A percentile compares a stretch with the other conserved stretches of the same genome.
Evolutionary conservation across 2,113 vertebrate genomes (phyloP).

Genomic region (Notechis scutatus): DNA sequence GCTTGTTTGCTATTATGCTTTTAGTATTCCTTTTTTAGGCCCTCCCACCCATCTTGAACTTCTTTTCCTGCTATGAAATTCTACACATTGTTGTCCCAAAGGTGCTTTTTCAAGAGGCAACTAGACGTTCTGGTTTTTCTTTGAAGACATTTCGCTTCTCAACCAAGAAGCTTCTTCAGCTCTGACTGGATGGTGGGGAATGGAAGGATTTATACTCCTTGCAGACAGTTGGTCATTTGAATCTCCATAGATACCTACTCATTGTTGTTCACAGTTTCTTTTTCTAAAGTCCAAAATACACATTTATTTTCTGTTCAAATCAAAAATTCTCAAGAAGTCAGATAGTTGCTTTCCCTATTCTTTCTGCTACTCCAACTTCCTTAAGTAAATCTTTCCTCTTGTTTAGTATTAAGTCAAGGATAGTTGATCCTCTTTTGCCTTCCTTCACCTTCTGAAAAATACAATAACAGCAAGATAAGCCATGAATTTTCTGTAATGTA

Average conservation of each 20-base stretch:
- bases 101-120: too few species aligned
- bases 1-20: neutral
- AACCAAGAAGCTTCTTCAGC: too few species aligned
- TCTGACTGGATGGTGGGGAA: too few species aligned
- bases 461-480: neutral
- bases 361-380: neutral
- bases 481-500: neutral
- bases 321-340: neutral
- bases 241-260: neutral
- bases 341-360: neutral
- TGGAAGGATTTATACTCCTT: too few species aligned
- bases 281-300: neutral
- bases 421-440: neutral
- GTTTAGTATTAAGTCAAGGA: neutral
- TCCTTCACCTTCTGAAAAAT: neutral
- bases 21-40: neutral
- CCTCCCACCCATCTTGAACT: neutral
- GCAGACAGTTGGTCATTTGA: too few species aligned
- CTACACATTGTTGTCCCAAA: neutral
- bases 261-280: neutral
- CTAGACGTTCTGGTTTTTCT: too few species aligned
- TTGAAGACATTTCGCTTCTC: too few species aligned
- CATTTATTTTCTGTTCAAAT: neutral
- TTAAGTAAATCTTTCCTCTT: neutral
- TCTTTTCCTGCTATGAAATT: neutral